Percentiles rank a stretch among this genome's conserved stretches.
These are phyloP conservation scores for Amniataba percoides DNA, from an alignment of 2,797 vertebrate species.

Conservation along the genomic window DNA sequence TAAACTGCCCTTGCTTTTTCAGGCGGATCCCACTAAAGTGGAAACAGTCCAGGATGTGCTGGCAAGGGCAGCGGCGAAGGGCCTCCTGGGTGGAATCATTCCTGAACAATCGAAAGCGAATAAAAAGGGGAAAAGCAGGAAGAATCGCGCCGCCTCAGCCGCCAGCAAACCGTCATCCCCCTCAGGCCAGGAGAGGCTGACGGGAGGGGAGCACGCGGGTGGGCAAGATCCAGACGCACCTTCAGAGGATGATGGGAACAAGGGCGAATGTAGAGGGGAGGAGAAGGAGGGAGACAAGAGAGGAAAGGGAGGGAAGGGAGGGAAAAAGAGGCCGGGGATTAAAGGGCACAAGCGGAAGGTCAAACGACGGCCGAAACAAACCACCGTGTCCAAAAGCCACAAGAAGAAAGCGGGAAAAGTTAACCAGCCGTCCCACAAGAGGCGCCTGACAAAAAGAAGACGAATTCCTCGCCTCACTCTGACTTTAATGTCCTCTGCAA, in stretches of 20 bases:
- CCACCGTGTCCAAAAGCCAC: slow-evolving; percentile 20
- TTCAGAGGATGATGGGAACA: slow-evolving; percentile 38
- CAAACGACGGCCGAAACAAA: slow-evolving; percentile 39
- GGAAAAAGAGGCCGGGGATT: slow-evolving; percentile 40
- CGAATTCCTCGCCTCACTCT: slow-evolving; percentile 75
- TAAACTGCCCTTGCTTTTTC: slow-evolving; percentile 46
- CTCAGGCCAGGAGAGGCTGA: slow-evolving; percentile 45
- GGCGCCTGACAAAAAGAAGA: slow-evolving; percentile 33
- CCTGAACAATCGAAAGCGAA: slow-evolving; percentile 75
- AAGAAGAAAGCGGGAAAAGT: slow-evolving; percentile 63
- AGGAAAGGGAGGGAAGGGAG: neutral
- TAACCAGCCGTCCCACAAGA: slow-evolving; percentile 27
- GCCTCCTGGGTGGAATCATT: slow-evolving; percentile 84
- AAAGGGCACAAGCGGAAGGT: slow-evolving; percentile 55
- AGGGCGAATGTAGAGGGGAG: slow-evolving; percentile 29
- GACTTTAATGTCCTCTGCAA: slow-evolving; percentile 65
- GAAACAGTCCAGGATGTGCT: slow-evolving; percentile 88
- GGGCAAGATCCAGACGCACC: slow-evolving; percentile 6
- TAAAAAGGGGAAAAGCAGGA: slow-evolving; percentile 80
- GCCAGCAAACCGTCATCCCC: slow-evolving; percentile 31
- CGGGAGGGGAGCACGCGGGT: neutral
- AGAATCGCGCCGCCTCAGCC: slow-evolving; percentile 43
- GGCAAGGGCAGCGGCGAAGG: slow-evolving; percentile 89
- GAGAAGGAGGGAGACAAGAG: neutral
- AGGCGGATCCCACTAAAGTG: slow-evolving; percentile 86